Conservation (phyloP, 1,140 invertebrate genomes). For the Leptoteleia sp. region DNA sequence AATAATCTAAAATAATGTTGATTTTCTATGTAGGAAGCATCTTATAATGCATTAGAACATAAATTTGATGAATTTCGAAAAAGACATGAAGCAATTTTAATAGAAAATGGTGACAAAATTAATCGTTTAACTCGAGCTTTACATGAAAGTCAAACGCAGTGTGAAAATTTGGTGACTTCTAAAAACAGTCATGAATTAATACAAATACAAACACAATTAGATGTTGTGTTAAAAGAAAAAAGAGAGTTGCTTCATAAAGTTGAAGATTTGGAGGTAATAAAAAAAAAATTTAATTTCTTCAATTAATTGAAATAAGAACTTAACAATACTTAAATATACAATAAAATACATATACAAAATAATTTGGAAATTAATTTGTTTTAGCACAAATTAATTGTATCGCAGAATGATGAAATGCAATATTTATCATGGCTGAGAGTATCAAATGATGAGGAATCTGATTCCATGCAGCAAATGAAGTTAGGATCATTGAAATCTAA, state of each 20-base stretch:
- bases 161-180: slow-evolving; percentile 73
- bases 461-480: slow-evolving; percentile 76
- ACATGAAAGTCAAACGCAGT: slow-evolving; percentile 76
- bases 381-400: slow-evolving; percentile 69
- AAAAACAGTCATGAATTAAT: slow-evolving; percentile 73
- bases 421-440: slow-evolving; percentile 68
- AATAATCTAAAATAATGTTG: too few relatives aligned
- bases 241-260: slow-evolving; percentile 71
- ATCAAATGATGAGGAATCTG: slow-evolving; percentile 73
- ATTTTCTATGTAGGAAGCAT: slow-evolving; percentile 12
- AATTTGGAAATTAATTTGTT: slow-evolving; percentile 13
- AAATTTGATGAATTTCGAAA: slow-evolving; percentile 74
- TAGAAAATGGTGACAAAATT: slow-evolving; percentile 77
- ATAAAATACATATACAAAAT: too few relatives aligned
- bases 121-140: slow-evolving; percentile 74
- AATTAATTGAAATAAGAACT: not conserved
- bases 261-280: slow-evolving; percentile 75
- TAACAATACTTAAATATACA: slow-evolving; percentile 1
- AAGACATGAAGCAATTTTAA: slow-evolving; percentile 73
- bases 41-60: slow-evolving; percentile 68
- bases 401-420: slow-evolving; percentile 71
- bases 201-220: slow-evolving; percentile 72
- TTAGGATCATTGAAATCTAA: slow-evolving; percentile 71
- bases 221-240: slow-evolving; percentile 72
- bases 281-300: too few relatives aligned